A percentile compares a stretch with the other conserved stretches of the same genome.
phyloP scores from a whole-genome alignment of 2,888 invertebrate genomes.

The Diaphora mendica region DNA sequence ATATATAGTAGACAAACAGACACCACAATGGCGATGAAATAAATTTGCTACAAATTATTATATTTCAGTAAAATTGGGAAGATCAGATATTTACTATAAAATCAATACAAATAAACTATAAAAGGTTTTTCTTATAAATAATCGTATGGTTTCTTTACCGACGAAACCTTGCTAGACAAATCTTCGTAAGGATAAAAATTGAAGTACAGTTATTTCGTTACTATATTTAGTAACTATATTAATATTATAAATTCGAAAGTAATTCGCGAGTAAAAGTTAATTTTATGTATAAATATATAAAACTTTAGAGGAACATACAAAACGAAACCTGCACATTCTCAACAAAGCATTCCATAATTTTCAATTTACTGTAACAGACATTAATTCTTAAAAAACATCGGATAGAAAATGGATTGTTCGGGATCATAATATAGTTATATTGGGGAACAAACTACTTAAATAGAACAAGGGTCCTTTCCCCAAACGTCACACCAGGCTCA shows the following conservation, averaged over 20 bases:
- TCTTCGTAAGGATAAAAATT: background rate
- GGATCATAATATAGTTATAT: background rate
- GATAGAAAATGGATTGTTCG: background rate
- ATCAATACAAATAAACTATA: background rate
- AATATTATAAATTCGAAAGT: too few species aligned
- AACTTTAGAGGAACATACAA: background rate
- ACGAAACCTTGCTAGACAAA: background rate
- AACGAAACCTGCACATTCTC: background rate
- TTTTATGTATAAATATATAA: background rate
- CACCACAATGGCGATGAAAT: too few species aligned
- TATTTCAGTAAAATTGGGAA: too few species aligned
- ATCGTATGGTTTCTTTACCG: background rate
- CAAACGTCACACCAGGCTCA: slow-evolving; percentile 9
- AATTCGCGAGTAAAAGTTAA: too few species aligned
- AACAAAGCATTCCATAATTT: background rate
- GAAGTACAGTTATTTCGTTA: background rate
- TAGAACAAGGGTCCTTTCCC: background rate
- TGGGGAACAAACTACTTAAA: background rate
- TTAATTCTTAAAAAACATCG: background rate
- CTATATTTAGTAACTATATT: too few species aligned
- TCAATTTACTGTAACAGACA: background rate
- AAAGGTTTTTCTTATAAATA: background rate
- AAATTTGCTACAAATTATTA: too few species aligned
- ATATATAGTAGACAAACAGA: too few species aligned
- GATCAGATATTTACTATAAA: background rate